These are phyloP conservation scores for Lutraria rhynchaena DNA, from an alignment of 1,140 invertebrate genomes.

Conservation along the genomic window DNA sequence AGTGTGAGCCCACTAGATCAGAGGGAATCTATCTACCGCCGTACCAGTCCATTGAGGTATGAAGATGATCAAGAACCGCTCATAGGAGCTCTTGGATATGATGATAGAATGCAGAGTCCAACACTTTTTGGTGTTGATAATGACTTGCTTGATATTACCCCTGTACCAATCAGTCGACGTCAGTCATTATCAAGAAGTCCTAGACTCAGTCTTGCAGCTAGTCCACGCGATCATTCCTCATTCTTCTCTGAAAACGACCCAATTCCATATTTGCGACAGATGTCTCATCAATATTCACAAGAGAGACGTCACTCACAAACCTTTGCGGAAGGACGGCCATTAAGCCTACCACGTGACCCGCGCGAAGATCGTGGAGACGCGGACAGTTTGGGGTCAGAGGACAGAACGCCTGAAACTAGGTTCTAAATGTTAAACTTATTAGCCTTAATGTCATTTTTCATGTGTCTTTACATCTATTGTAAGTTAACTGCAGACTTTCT, in stretches of 20 bases:
- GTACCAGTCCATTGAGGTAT: slow-evolving; percentile 71
- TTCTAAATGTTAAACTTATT: slow-evolving; percentile 18
- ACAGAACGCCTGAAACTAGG: slow-evolving; percentile 39
- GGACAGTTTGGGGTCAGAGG: slow-evolving; percentile 41
- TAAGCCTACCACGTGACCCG: slow-evolving; percentile 27
- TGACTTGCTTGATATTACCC: slow-evolving; percentile 73
- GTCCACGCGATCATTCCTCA: slow-evolving; percentile 68
- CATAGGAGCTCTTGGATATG: slow-evolving; percentile 69
- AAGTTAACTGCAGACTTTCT: no score
- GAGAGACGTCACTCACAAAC: slow-evolving; percentile 54
- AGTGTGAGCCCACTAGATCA: slow-evolving; percentile 71
- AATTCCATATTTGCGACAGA: slow-evolving; percentile 59
- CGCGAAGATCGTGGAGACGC: slow-evolving; percentile 34
- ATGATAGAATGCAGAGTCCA: slow-evolving; percentile 73
- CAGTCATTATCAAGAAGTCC: slow-evolving; percentile 74
- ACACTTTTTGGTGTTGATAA: slow-evolving; percentile 74
- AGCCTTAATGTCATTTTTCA: no score
- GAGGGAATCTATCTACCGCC: slow-evolving; percentile 53
- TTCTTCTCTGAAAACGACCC: slow-evolving; percentile 77
- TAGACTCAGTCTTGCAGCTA: slow-evolving; percentile 73
- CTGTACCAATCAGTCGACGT: slow-evolving; percentile 66
- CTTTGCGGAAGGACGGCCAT: slow-evolving; percentile 40
- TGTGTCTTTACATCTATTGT: no score
- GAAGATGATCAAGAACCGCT: slow-evolving; percentile 71
- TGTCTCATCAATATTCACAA: slow-evolving; percentile 48